Evolutionary conservation across 2,888 invertebrate species (phyloP), one percentile per base, ranked within the genome.

Genomic region (Coleophora flavipennella): DNA sequence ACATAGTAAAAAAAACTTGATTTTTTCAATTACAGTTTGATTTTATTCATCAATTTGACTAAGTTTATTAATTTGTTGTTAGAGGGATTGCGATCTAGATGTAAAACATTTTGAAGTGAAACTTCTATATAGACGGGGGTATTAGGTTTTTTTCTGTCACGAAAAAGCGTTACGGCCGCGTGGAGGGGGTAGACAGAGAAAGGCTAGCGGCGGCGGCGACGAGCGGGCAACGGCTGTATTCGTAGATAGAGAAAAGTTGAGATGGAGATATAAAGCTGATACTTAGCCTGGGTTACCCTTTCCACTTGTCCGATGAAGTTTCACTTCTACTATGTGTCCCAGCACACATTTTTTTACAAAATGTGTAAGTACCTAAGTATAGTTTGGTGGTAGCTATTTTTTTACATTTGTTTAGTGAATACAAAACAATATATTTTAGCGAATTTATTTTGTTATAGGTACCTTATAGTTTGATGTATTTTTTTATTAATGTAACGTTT

Each of bases 321-420:
- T n/a, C n/a, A n/a, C n/a, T n/a, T n/a, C n/a, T n/a, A n/a, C n/a
- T n/a, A n/a, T n/a, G n/a, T n/a, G n/a, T n/a, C n/a, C n/a, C n/a
- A n/a, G n/a, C n/a, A n/a, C n/a, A n/a, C n/a, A n/a, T 33, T 42
- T 44, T 39, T 42, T 37, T 41, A 36, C 39, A 39, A 33, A 31
- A n/a, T n/a, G n/a, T 37, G 38, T 31, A 20, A 20, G 20, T 20
- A 35, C 13, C 39, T 44, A 35, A 33, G 37, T 33, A 29, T 25
- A 38, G 31, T 28, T 35, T 31, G 49, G 49, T 49, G 47, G 49
- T 49, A 47, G 47, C 42, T 45, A 42, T 39, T 42, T 40, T 44
- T 42, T 36, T 38, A 41, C 38, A 41, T 27, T 27, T 20, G 3
- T 11, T 33, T 14, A 41, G 39, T 43, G 28, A 39, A 39, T 36